These are phyloP conservation scores for Laticauda colubrina DNA, from an alignment of 2,113 vertebrate species.

Conservation along the genomic window DNA sequence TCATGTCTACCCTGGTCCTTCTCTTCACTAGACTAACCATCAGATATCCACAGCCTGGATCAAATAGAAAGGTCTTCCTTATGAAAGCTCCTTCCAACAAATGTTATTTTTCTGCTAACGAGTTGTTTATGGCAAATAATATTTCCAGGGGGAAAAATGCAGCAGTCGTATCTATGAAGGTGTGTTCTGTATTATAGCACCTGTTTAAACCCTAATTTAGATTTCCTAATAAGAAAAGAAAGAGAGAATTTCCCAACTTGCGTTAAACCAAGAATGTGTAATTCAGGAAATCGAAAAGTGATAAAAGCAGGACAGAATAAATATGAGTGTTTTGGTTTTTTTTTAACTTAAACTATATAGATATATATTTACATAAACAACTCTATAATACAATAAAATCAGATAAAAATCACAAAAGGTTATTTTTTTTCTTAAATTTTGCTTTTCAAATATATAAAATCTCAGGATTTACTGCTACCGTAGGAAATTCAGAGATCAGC, in stretches of 20 bases:
- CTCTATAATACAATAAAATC: conserved; percentile 81
- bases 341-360: conserved; percentile 73
- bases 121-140: neutral
- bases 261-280: neutral
- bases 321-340: neutral
- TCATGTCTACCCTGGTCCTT: too few species aligned
- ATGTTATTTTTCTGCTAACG: neutral
- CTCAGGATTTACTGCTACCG: conserved; percentile 57
- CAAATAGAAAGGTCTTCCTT: too few species aligned
- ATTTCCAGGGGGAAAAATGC: neutral
- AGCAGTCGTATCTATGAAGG: neutral
- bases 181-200: neutral
- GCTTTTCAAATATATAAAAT: conserved; percentile 60
- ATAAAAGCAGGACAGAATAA: neutral
- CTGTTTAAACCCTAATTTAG: neutral
- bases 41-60: neutral
- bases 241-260: neutral
- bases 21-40: neutral
- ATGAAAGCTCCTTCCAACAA: neutral
- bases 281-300: neutral
- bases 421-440: conserved; percentile 65
- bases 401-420: conserved; percentile 80
- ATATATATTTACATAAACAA: conserved; percentile 85
- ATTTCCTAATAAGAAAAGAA: neutral
- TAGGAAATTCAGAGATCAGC: conserved; percentile 49